Evolutionary conservation across 1,140 invertebrate species (phyloP), one percentile per base, ranked within the genome.

Genomic region (Drosophila kepulauana): DNA sequence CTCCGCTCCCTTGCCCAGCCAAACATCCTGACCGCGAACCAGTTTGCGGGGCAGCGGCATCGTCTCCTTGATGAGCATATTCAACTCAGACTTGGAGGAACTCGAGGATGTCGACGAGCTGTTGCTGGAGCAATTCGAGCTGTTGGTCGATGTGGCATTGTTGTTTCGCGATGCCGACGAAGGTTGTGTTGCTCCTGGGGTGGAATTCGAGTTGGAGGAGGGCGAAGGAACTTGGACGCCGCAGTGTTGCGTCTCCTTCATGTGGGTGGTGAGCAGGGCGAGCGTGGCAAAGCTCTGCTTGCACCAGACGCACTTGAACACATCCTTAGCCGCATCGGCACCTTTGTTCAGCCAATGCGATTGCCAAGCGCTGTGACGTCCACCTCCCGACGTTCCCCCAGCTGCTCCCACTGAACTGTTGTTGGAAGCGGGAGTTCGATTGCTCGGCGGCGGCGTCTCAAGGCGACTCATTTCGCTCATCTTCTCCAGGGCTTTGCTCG

Each of bases 1-100:
- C 92, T 99, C 98, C 0, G 98, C 98, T 0, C 98, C 98, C 93
- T 99, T 98, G 13, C 98, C 98, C 68, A 99, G 93, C 99, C 99
- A 99, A 16, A 99, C 98, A 91, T 99, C 99, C 92, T 99, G 99
- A 3, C 99, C 98, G 25, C 98, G 95, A 0, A 99, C 98, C 73
- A 99, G 94, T 93, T 99, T 99, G 69, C 98, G 94, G 11, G 98
- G 98, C 77, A 99, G 93, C 13, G 97, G 97, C 96, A 98, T 98
- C 3, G 97, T 98, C 92, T 98, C 97, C 93, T 98, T 98, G 77
- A 98, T 97, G 38, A 97, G 93, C 91, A 97, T 94, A 91, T 97
- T 97, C 72, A 97, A 92, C 92, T 97, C 96, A 20, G 96, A 96
- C 87, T 97, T 97, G 58, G 93, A 94, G 8, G 94, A 94, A 93